Base-by-base conservation (phyloP, 2,113 vertebrate genomes). In the Collichthys lucidus region DNA sequence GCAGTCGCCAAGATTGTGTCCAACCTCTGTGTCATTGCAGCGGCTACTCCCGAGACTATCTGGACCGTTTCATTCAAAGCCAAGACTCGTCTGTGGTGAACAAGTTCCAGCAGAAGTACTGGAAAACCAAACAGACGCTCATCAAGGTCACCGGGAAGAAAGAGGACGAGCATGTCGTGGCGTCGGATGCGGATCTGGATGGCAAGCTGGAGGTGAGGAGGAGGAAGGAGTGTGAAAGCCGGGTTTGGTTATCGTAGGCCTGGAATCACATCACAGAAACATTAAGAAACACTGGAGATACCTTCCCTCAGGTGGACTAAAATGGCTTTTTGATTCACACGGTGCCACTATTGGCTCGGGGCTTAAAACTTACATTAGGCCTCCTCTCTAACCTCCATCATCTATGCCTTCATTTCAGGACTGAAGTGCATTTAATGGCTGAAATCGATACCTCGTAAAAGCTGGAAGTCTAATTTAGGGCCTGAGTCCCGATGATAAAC, bases 121-220 rank as follows among this genome's bases (percentile, higher is more conserved):
- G 98, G 98, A 99, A 97, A 89, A 99, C 98, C 42, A 99, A 99
- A 71, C 98, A 99, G 94, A 97, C 97, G 0, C 95, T 99, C 74
- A 97, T 99, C 89, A 98, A 97, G 93, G 98, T 96, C 69, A 99
- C 98, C 0, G 98, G 98, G 44, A 99, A 98, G 94, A 98, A 98
- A 71, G 97, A 99, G 86, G 98, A 99, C 69, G 96, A 98, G 2
- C 96, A 99, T 20, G 97, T 99, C 10, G 98, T 99, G 31, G 97
- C 98, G 29, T 99, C 98, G 0, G 98, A 99, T 22, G 97, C 98
- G 3, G 98, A 98, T 65, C 94, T 99, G 84, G 98, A 99, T n/a
- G 96, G 94, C 79, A 99, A 99, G 80, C 94, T 99, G 65, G 98
- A 99, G 97, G 98, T 99, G 86, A 90, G 95, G 68, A 90, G 95